These are phyloP conservation scores for Propithecus coquereli DNA, from an alignment of 2,113 vertebrate species.

Conservation along the genomic window DNA sequence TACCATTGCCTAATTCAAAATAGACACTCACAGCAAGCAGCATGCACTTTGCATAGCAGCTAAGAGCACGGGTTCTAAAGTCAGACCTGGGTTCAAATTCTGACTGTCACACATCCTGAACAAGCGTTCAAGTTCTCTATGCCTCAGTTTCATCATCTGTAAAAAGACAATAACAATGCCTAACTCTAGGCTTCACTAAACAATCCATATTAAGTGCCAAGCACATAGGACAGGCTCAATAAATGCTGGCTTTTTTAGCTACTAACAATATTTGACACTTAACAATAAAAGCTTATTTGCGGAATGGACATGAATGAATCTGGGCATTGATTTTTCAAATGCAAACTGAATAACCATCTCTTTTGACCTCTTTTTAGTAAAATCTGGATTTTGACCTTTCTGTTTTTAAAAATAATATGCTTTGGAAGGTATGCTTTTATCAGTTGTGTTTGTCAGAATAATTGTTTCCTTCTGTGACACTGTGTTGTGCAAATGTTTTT, in stretches of 20 bases:
- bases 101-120: not conserved
- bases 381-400: slow-evolving; percentile 46
- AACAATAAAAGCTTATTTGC: slow-evolving; percentile 19
- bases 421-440: slow-evolving; percentile 55
- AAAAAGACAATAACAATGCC: not conserved
- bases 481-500: slow-evolving; percentile 47
- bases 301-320: slow-evolving; percentile 5
- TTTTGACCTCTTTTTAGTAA: slow-evolving; percentile 5
- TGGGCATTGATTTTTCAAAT: not conserved
- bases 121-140: not conserved
- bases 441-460: slow-evolving; percentile 50
- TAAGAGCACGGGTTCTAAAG: not conserved
- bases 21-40: not conserved
- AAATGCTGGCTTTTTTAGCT: not conserved
- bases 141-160: not conserved
- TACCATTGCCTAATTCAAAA: not conserved
- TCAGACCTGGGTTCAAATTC: not conserved
- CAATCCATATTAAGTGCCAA: not conserved
- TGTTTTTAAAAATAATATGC: slow-evolving; percentile 49
- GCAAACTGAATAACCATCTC: slow-evolving; percentile 21
- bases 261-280: slow-evolving; percentile 8
- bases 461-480: slow-evolving; percentile 63
- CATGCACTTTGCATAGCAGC: not conserved
- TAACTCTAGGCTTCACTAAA: not conserved
- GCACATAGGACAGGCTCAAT: not conserved